A percentile compares a stretch with the other conserved stretches of the same genome.
These are phyloP conservation scores for Pseudococcus viburni DNA, from an alignment of 2,888 invertebrate genomes.

Conservation along the genomic window DNA sequence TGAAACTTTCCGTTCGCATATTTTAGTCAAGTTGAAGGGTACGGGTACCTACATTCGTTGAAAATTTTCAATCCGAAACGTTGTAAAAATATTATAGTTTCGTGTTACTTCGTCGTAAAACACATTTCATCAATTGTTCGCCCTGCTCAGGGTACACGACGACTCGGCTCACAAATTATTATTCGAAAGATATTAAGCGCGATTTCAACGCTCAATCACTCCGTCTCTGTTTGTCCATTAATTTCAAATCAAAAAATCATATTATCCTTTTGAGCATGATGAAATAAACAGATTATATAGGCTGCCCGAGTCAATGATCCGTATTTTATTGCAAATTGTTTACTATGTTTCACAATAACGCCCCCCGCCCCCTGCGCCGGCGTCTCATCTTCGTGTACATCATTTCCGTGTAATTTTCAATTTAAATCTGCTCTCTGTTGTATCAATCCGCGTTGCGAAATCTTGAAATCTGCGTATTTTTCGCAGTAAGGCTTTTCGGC, in stretches of 20 bases:
- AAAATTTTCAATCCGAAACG: conserved; percentile 41
- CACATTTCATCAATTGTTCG: conserved; percentile 34
- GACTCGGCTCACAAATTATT: not conserved
- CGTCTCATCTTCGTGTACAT: not conserved
- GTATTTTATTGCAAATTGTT: conserved; percentile 36
- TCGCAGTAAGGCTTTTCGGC: not conserved
- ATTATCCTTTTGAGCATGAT: conserved; percentile 2
- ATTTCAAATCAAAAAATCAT: conserved; percentile 57
- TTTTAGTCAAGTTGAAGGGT: conserved; percentile 25
- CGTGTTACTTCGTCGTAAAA: conserved; percentile 40
- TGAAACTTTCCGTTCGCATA: conserved; percentile 54
- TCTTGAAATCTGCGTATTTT: not conserved
- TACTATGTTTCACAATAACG: not conserved
- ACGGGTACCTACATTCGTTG: conserved; percentile 26
- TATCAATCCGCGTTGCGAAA: no score
- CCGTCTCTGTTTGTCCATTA: conserved; percentile 13
- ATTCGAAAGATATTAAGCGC: conserved; percentile 7
- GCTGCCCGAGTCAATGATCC: conserved; percentile 37
- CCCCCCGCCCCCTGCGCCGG: no score
- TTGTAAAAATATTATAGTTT: conserved; percentile 51
- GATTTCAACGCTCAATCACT: conserved; percentile 10
- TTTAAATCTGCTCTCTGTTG: not conserved
- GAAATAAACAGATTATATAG: conserved; percentile 40
- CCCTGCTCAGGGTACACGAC: not conserved
- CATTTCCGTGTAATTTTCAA: not conserved